Percentiles rank a stretch among this genome's conserved stretches.
These are phyloP conservation scores for Microtus montanus DNA, from an alignment of 2,113 vertebrate species.

Conservation along the genomic window DNA sequence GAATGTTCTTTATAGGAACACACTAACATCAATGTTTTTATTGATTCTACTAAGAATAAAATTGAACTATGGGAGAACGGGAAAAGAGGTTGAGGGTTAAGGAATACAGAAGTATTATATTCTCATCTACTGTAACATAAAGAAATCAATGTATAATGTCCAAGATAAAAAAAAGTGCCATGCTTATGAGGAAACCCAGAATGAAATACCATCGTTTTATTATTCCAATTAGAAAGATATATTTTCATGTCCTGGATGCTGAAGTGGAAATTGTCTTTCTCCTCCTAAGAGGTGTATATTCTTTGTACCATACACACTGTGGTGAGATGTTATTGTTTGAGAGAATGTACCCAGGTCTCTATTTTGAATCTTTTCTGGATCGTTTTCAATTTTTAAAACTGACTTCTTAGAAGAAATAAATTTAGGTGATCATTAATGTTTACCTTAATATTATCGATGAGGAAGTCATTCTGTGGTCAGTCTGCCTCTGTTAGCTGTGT, in stretches of 20 bases:
- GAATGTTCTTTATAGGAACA: neutral
- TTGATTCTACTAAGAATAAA: constrained; percentile 28
- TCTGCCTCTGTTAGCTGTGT: neutral
- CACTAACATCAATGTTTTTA: neutral
- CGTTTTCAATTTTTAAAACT: neutral
- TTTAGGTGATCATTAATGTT: neutral
- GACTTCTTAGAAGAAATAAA: neutral
- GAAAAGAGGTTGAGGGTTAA: neutral
- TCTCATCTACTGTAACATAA: constrained; percentile 9
- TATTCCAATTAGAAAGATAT: neutral
- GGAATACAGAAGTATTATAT: neutral
- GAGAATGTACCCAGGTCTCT: neutral
- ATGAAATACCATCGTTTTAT: neutral
- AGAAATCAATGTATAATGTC: constrained; percentile 33
- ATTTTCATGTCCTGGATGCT: neutral
- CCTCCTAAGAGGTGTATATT: neutral
- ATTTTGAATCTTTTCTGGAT: neutral
- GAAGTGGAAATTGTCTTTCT: neutral
- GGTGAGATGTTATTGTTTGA: neutral
- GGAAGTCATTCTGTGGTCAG: neutral
- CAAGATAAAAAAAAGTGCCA: neutral
- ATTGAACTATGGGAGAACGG: neutral
- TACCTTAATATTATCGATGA: neutral
- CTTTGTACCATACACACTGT: neutral
- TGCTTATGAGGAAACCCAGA: neutral